Percentiles rank a stretch among this genome's conserved stretches.
These are phyloP conservation scores for Ptilonorhynchus violaceus DNA, from an alignment of 2,113 vertebrate species.

Conservation along the genomic window DNA sequence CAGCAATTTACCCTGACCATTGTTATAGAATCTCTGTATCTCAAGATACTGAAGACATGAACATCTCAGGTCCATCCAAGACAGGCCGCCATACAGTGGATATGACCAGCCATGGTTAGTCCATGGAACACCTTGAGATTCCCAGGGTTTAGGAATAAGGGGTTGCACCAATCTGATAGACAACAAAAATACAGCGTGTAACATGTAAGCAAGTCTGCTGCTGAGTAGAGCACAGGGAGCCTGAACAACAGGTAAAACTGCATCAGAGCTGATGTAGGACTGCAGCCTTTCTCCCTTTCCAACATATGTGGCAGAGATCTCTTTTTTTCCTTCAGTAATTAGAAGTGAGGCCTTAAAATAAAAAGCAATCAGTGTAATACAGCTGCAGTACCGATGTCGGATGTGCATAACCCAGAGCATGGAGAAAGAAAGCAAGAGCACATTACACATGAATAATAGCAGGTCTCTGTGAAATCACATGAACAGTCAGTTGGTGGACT, in stretches of 20 bases:
- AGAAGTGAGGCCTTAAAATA: background rate
- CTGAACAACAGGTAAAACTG: background rate
- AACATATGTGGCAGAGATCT: background rate
- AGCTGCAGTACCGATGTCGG: background rate
- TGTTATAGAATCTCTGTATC: background rate
- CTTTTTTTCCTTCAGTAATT: background rate
- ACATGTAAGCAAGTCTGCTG: background rate
- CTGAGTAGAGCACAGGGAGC: background rate
- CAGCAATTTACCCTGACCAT: background rate
- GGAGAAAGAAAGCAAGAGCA: background rate
- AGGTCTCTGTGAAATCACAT: background rate
- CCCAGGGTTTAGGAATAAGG: background rate
- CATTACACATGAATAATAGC: background rate
- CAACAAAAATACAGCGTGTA: background rate
- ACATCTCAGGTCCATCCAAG: background rate
- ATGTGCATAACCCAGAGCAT: background rate
- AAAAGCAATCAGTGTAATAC: background rate
- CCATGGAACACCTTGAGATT: background rate
- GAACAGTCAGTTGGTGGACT: background rate
- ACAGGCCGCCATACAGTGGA: background rate
- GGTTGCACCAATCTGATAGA: background rate
- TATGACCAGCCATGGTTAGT: background rate
- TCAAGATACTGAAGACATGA: background rate
- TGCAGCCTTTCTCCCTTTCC: background rate
- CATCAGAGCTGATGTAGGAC: background rate